Conservation (phyloP, 2,888 invertebrate species). For the Oligia strigilis region DNA sequence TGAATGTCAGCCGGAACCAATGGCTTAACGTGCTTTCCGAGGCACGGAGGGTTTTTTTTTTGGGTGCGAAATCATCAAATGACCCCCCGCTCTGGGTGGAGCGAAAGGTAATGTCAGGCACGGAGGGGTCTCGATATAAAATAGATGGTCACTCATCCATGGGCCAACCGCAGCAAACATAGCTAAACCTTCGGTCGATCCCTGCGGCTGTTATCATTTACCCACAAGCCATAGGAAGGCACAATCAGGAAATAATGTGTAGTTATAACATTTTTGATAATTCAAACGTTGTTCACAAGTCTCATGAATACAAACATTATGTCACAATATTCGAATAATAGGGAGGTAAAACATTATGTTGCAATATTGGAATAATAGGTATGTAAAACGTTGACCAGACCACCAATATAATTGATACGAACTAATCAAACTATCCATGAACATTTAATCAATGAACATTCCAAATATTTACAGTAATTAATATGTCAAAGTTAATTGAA, state of each 20-base stretch:
- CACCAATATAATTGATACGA: conserved; percentile 2
- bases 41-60: too few species aligned
- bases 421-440: conserved; percentile 22
- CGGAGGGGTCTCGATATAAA: not conserved
- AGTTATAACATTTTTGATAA: not conserved
- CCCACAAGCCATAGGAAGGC: not conserved
- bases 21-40: not conserved
- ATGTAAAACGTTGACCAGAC: not conserved
- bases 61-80: too few species aligned
- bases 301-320: not conserved
- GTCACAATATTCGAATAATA: too few species aligned
- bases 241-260: not conserved
- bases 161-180: not conserved
- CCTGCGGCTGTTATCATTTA: not conserved
- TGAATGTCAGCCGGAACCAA: not conserved
- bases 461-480: conserved; percentile 12
- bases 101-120: too few species aligned
- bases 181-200: not conserved
- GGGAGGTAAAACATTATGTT: too few species aligned
- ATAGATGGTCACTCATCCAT: not conserved
- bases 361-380: not conserved
- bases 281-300: not conserved
- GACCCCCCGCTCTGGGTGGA: too few species aligned
- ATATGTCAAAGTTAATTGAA: conserved; percentile 35
- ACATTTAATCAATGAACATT: conserved; percentile 9